Conservation (phyloP, 1,140 invertebrate genomes). For the Propsilocerus akamusi region DNA sequence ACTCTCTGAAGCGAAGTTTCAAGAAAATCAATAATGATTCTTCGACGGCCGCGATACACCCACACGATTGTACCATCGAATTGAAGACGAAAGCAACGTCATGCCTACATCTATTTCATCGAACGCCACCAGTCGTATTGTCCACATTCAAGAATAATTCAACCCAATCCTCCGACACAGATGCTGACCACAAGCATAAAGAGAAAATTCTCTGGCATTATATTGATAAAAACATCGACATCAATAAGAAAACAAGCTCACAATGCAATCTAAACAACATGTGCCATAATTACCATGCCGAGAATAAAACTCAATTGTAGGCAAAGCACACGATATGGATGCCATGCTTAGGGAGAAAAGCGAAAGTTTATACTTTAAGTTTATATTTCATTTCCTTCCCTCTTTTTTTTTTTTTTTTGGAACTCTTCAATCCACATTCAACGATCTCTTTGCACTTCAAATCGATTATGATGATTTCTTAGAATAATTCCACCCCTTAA, state of each 20-base stretch:
- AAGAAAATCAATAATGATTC: constrained; percentile 1
- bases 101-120: background rate
- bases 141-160: background rate
- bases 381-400: no score
- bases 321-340: no score
- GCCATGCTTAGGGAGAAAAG: no score
- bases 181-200: background rate
- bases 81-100: background rate
- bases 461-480: no score
- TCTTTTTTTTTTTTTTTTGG: no score
- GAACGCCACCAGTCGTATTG: background rate
- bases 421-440: no score
- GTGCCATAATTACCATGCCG: background rate
- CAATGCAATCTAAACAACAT: background rate
- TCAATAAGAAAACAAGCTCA: background rate
- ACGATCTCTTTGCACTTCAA: no score
- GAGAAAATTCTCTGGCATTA: background rate
- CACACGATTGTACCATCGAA: background rate
- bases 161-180: background rate
- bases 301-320: no score
- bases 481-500: no score
- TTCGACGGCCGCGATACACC: background rate
- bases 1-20: background rate
- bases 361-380: no score
- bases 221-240: no score